Evolutionary conservation across 2,113 vertebrate species (phyloP).

Genomic region (Ondatra zibethicus): DNA sequence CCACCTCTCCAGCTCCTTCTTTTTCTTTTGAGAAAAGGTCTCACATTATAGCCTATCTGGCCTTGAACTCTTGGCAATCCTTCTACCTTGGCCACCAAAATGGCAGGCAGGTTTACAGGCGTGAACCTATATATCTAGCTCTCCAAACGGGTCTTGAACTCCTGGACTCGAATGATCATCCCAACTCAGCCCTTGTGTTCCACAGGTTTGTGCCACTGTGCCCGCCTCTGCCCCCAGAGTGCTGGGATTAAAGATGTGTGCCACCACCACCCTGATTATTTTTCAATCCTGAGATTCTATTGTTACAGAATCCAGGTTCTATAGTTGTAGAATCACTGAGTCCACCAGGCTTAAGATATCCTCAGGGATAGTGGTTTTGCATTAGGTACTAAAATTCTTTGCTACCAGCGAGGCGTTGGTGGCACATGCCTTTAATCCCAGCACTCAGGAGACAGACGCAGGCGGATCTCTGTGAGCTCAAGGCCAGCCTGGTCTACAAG

Average conservation of each 20-base stretch:
- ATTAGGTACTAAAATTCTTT: neutral
- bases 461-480: too few relatives aligned
- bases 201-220: neutral
- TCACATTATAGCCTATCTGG: neutral
- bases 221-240: neutral
- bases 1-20: neutral
- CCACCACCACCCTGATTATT: neutral
- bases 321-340: neutral
- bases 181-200: neutral
- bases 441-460: too few relatives aligned
- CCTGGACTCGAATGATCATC: neutral
- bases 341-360: neutral
- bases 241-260: neutral
- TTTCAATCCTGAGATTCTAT: neutral
- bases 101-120: neutral
- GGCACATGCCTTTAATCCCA: too few relatives aligned
- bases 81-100: neutral
- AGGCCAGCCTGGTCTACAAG: too few relatives aligned
- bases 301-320: neutral
- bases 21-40: neutral
- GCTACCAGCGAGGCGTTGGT: too few relatives aligned
- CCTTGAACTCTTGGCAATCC: neutral
- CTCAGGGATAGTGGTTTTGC: neutral
- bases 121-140: neutral
- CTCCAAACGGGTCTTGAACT: neutral